Conservation (phyloP, 1,140 invertebrate species). For the Geopemphigus sp. region DNA sequence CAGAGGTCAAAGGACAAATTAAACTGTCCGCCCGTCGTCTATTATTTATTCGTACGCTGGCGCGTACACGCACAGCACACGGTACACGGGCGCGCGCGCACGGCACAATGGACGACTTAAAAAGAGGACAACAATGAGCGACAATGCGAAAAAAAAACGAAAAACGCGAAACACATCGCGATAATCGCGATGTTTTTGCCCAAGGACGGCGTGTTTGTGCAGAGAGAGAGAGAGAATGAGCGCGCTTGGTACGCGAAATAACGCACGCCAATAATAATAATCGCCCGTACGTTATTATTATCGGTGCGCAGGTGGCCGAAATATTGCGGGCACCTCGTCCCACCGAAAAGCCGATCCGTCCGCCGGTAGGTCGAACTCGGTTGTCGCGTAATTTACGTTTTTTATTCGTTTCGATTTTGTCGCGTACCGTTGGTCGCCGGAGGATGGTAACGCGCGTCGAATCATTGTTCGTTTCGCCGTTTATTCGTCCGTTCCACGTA, state of each 20-base stretch:
- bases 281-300: no score
- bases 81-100: not conserved
- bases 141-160: not conserved
- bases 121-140: constrained; percentile 28
- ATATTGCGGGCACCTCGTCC: no score
- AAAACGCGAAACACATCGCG: not conserved
- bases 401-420: no score
- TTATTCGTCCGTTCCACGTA: no score
- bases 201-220: not conserved
- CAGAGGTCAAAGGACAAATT: constrained; percentile 41
- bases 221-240: no score
- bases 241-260: not conserved
- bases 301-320: no score
- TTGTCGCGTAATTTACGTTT: no score
- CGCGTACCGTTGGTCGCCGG: no score
- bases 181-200: constrained; percentile 30
- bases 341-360: no score
- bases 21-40: constrained; percentile 33
- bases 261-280: not conserved
- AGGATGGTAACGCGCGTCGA: no score
- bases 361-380: no score
- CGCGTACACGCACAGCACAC: not conserved
- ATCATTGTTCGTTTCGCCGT: no score
- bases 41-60: not conserved
- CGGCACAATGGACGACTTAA: constrained; percentile 41